These are phyloP conservation scores for Brachionus sp. DNA, from an alignment of 1,140 invertebrate genomes.

Conservation along the genomic window DNA sequence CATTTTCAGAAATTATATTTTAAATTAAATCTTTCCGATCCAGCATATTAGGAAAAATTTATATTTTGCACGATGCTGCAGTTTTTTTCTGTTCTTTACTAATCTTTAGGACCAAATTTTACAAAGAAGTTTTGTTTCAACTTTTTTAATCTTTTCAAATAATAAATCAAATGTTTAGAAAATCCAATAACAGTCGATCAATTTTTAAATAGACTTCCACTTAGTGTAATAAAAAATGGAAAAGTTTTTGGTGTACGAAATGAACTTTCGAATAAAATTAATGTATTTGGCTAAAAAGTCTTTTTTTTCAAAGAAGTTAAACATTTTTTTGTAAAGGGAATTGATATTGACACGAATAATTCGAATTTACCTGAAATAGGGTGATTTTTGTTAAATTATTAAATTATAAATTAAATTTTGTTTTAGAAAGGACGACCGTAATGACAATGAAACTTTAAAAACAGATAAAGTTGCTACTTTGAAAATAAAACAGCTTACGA, in stretches of 20 bases:
- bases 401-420: background rate
- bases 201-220: slow-evolving; percentile 56
- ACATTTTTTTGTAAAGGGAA: background rate
- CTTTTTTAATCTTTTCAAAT: too few relatives aligned
- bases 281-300: background rate
- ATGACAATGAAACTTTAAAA: background rate
- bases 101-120: too few relatives aligned
- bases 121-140: too few relatives aligned
- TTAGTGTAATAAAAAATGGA: slow-evolving; percentile 54
- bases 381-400: background rate
- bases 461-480: background rate
- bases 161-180: background rate
- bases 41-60: too few relatives aligned
- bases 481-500: background rate
- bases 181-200: slow-evolving; percentile 51
- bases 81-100: too few relatives aligned
- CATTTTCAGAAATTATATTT: too few relatives aligned
- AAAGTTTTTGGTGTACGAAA: slow-evolving; percentile 55
- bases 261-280: background rate
- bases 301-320: background rate
- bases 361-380: background rate
- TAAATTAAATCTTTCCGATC: too few relatives aligned
- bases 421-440: background rate
- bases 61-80: too few relatives aligned
- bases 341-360: background rate